Conservation (phyloP, 2,797 vertebrate species). For the Melopsittacus undulatus region DNA sequence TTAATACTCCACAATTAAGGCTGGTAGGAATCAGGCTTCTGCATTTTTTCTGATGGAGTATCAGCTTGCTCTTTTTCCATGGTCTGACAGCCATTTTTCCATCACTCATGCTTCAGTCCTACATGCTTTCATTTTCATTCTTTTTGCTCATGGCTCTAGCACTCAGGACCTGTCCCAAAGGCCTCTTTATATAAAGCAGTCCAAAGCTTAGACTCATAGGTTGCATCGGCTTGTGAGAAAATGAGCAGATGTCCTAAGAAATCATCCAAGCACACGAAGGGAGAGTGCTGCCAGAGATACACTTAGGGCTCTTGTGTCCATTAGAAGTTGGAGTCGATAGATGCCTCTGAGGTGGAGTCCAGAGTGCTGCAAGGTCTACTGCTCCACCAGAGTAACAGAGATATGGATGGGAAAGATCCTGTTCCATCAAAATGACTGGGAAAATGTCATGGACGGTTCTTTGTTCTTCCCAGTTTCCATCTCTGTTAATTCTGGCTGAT, state of each 20-base stretch:
- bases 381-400: neutral
- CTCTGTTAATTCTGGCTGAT: neutral
- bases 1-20: neutral
- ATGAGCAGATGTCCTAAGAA: neutral
- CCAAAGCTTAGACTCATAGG: neutral
- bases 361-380: neutral
- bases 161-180: neutral
- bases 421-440: neutral
- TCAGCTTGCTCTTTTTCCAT: neutral
- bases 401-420: neutral
- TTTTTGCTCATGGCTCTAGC: neutral
- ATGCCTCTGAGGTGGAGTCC: neutral
- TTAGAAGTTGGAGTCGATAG: neutral
- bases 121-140: neutral
- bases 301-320: neutral
- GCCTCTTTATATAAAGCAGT: neutral
- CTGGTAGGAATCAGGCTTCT: neutral
- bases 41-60: neutral
- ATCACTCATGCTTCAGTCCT: neutral
- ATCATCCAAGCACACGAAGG: neutral
- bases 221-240: neutral
- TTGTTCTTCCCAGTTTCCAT: neutral
- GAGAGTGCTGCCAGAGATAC: neutral
- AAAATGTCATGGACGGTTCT: neutral
- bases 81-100: neutral